Base-by-base conservation (phyloP, 1,140 invertebrate species). In the Polyergus mexicanus region DNA sequence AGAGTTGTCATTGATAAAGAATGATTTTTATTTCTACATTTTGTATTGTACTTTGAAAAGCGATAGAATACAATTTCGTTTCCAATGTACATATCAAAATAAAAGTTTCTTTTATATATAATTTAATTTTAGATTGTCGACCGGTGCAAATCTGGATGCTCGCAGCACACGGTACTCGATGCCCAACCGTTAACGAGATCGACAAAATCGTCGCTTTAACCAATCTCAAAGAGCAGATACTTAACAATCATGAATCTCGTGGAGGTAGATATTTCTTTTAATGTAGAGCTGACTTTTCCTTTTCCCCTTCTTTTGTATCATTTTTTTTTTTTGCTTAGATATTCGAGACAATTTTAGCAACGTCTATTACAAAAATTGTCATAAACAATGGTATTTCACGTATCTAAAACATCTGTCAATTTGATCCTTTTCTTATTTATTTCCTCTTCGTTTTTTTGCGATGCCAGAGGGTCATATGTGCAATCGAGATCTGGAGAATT, bases 381-480 rank as follows among this genome's bases (percentile, higher is more conserved):
- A 1, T 41, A 68, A 44, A 69, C 16, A 13, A 51, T 11, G 41
- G 10, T 22, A 6, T 68, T 44, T 22, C 1, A 10, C 66, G 16
- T 22, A 38, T 28, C 38, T 47, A 28, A 71, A 47, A 13, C 28
- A 11, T 28, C 19, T 47, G 6, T 5, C 44, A 51, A 16, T 47
- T 28, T 44, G 38, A 38, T 1, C 6, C 13, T 71, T 56, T 56
- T 28, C 6, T 54, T 16, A 16, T 5, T 3, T 13, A 75, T 60
- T 71, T 32, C 13, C 10, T 2, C 2, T 44, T 1, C 44, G 1
- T 13, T 68, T 35, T 44, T 0, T 66, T 54, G 38, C 35, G 11
- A 13, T 11, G 13, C 16, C 78, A 95, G 95, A 89, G 47, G 94
- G 95, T n/a, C 92, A 85, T 56, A 84, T 95, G 77, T 95, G 95